Conservation (phyloP, 2,888 invertebrate genomes). For the Sphaerophoria taeniata region DNA sequence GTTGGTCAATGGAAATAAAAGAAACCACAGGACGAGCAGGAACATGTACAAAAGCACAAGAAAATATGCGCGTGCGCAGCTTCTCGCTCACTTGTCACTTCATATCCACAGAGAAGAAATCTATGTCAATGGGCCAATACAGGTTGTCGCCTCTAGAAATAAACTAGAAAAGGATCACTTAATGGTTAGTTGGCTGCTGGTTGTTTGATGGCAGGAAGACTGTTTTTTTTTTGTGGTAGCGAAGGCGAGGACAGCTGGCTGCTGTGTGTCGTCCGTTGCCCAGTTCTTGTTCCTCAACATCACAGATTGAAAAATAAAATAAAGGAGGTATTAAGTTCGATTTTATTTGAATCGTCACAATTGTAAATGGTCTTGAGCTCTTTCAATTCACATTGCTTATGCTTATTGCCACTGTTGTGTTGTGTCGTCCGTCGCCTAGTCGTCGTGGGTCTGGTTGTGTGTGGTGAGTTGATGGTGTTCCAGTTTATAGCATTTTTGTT, state of each 20-base stretch:
- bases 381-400: too few relatives aligned
- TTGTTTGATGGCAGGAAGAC: constrained; percentile 45
- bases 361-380: constrained; percentile 66
- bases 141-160: constrained; percentile 71
- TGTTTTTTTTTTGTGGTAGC: not conserved
- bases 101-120: constrained; percentile 60
- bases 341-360: constrained; percentile 72
- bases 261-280: constrained; percentile 11
- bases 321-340: constrained; percentile 72
- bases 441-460: not conserved
- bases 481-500: constrained; percentile 36
- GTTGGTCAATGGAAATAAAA: constrained; percentile 55
- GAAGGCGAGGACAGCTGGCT: constrained; percentile 26
- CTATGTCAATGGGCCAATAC: constrained; percentile 73
- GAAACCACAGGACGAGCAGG: constrained; percentile 11
- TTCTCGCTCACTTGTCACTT: too few relatives aligned
- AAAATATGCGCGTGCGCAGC: constrained; percentile 40
- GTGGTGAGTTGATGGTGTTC: constrained; percentile 43
- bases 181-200: constrained; percentile 11
- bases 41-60: constrained; percentile 28
- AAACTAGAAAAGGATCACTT: constrained; percentile 42
- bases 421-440: too few relatives aligned
- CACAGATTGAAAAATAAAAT: constrained; percentile 37
- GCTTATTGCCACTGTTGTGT: too few relatives aligned
- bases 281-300: constrained; percentile 20